Conservation (phyloP, 2,888 invertebrate genomes). For the Pinctada fucata region DNA sequence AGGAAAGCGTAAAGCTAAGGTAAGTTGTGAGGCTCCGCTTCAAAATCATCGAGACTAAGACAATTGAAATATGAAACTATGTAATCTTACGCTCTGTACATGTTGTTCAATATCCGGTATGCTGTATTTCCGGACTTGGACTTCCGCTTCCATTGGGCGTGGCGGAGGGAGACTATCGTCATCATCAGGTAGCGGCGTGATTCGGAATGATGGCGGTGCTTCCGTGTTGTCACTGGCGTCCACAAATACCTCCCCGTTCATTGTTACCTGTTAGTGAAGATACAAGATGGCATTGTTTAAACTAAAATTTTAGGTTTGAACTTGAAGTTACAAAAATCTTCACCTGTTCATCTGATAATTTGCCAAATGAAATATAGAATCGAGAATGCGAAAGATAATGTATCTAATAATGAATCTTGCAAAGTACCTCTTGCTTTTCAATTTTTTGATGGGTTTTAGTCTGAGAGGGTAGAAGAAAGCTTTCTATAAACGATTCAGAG, state of each 20-base stretch:
- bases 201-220: conserved; percentile 39
- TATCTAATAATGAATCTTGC: not conserved
- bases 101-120: not conserved
- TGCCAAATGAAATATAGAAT: too few relatives aligned
- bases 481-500: conserved; percentile 20
- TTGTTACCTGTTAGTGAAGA: not conserved
- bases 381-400: not conserved
- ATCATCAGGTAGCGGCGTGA: conserved; percentile 26
- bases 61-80: too few relatives aligned
- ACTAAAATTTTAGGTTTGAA: not conserved
- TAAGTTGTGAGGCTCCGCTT: too few relatives aligned
- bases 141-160: conserved; percentile 33
- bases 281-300: not conserved
- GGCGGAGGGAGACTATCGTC: conserved; percentile 45
- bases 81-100: not conserved
- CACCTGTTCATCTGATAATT: too few relatives aligned
- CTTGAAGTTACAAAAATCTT: too few relatives aligned
- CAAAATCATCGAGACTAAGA: too few relatives aligned
- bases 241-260: not conserved
- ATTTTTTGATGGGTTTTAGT: not conserved
- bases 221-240: conserved; percentile 23
- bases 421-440: not conserved
- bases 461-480: conserved; percentile 11
- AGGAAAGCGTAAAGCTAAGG: too few relatives aligned
- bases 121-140: not conserved